A percentile compares a stretch with the other conserved stretches of the same genome.
phyloP scores from a whole-genome alignment of 2,797 vertebrate species.

The Cryptoprocta ferox region DNA sequence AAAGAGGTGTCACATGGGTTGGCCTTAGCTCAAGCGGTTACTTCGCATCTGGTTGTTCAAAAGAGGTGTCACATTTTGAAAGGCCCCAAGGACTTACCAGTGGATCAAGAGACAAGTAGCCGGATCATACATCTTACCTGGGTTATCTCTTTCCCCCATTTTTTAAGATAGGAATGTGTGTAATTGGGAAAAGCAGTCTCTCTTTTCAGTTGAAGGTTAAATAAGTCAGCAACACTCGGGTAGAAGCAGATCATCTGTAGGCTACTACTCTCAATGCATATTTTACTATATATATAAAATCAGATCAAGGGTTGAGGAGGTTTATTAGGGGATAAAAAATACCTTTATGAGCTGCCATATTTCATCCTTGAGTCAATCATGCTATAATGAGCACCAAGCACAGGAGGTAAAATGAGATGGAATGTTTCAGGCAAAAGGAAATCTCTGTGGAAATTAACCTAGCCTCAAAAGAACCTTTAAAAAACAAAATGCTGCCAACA shows the following conservation, averaged over 20 bases:
- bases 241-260: background rate
- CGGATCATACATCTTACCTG: background rate
- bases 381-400: conserved; percentile 66
- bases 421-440: conserved; percentile 72
- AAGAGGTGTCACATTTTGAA: conserved; percentile 43
- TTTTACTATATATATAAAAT: conserved; percentile 53
- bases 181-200: background rate
- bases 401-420: conserved; percentile 66
- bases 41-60: too few species aligned
- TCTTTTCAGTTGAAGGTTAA: conserved; percentile 51
- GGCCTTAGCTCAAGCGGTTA: too few species aligned
- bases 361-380: conserved; percentile 75
- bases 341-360: conserved; percentile 52
- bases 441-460: conserved; percentile 71
- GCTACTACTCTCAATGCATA: background rate
- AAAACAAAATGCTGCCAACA: conserved; percentile 66
- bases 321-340: conserved; percentile 61
- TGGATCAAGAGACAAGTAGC: background rate
- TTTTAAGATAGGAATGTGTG: background rate
- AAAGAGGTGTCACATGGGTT: conserved; percentile 46
- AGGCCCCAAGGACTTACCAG: background rate
- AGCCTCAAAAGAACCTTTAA: conserved; percentile 72
- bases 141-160: background rate
- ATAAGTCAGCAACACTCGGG: background rate
- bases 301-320: conserved; percentile 53